These are phyloP conservation scores for Lycocerus yunnanus DNA, from an alignment of 2,888 invertebrate genomes.

Conservation along the genomic window DNA sequence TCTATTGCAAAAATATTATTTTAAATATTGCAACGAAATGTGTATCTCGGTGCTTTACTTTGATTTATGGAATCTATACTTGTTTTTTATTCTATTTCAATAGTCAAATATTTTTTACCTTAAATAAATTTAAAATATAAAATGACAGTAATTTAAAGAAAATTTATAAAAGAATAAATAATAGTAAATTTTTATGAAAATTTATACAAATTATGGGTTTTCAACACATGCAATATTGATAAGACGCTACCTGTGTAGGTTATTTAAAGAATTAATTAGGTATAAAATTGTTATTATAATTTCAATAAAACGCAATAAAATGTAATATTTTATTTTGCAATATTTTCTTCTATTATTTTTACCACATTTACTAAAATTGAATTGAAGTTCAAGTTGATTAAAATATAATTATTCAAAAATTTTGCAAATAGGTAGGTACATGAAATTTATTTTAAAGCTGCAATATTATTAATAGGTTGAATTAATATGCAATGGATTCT, in stretches of 20 bases:
- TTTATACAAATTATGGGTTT: neutral
- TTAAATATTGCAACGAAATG: neutral
- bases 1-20: neutral
- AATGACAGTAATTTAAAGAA: neutral
- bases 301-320: neutral
- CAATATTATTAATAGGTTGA: neutral
- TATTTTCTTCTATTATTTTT: too few species aligned
- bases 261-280: neutral
- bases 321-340: neutral
- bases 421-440: neutral
- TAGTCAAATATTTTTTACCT: neutral
- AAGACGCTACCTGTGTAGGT: neutral
- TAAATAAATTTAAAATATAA: neutral
- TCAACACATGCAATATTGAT: neutral
- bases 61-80: neutral
- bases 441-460: neutral
- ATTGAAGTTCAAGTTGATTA: neutral
- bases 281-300: neutral
- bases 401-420: neutral
- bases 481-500: neutral
- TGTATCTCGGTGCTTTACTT: neutral
- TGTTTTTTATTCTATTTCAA: neutral
- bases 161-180: neutral
- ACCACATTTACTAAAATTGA: neutral
- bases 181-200: neutral